Conservation (phyloP, 2,113 vertebrate species). For the Cynocephalus volans region DNA sequence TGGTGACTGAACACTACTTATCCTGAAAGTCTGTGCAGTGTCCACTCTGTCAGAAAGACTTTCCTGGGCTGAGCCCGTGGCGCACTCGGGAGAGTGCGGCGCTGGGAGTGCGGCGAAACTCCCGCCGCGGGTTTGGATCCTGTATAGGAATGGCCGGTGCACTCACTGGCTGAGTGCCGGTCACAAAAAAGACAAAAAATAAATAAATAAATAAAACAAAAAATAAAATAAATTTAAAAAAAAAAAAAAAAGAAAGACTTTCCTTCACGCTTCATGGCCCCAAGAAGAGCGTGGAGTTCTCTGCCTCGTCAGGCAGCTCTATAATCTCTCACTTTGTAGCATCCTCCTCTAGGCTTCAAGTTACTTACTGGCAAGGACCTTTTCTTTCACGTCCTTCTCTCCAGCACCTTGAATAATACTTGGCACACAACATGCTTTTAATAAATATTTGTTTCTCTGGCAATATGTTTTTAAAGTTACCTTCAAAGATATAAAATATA, state of each 20-base stretch:
- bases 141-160: no score
- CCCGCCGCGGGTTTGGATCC: no score
- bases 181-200: no score
- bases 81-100: no score
- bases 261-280: neutral
- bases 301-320: neutral
- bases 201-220: no score
- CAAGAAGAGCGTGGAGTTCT: rapidly evolving
- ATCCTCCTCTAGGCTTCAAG: neutral
- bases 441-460: constrained; percentile 12
- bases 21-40: rapidly evolving
- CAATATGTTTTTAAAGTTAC: neutral
- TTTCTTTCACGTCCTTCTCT: neutral
- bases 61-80: no score
- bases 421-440: neutral
- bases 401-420: neutral
- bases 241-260: no score
- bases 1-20: rapidly evolving
- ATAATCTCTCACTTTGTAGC: rapidly evolving
- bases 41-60: neutral
- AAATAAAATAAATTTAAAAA: no score
- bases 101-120: no score
- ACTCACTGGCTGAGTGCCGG: no score
- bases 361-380: neutral
- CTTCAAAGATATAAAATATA: constrained; percentile 7